Evolutionary conservation across 2,113 vertebrate genomes (phyloP), one percentile per base, ranked within the genome.

Genomic region (Silurus glanis): DNA sequence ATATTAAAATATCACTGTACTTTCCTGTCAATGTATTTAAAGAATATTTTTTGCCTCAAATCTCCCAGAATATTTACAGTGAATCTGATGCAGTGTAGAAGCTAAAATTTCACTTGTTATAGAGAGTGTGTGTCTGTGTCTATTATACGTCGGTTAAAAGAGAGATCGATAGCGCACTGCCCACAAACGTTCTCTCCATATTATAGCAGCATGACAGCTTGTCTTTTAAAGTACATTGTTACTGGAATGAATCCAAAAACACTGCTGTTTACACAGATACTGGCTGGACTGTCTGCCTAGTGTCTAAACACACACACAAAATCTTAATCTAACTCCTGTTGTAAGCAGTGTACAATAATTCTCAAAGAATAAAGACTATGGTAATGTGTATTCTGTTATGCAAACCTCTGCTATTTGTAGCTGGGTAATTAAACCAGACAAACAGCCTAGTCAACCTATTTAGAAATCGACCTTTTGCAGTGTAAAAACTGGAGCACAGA

Each of bases 121-220:
- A 45, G 25, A 45, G 16, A 37, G 56, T 5, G 74, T 12, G 28
- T 13, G 51, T 12, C 23, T 19, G 62, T 14, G 21, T 53, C 8
- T 67, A n/a, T 49, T 19, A 23, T 86, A 84, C 37, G 87, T 87
- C 79, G 75, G 51, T 83, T 66, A 59, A 62, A 80, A 51, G 14
- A 21, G 9, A 49, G 82, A 88, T 89, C 47, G 55, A 74, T 84
- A 83, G 66, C 17, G 2, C 49, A 67, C 58, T 49, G 37, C 64
- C 49, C 72, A n/a, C 81, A 51, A 49, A 56, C 6, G 53, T 87
- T 84, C 75, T 80, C 28, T 78, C 6, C 62, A 56, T 45, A 19
- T 71, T 67, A 45, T n/a, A 55, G 19, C 75, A 80, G 83, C 74
- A 69, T 17, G 74, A 59, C 21, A 59, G 76, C 62, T 17, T 80